These are phyloP conservation scores for Oreochromis spilurus DNA, from an alignment of 2,113 vertebrate species.

Conservation along the genomic window DNA sequence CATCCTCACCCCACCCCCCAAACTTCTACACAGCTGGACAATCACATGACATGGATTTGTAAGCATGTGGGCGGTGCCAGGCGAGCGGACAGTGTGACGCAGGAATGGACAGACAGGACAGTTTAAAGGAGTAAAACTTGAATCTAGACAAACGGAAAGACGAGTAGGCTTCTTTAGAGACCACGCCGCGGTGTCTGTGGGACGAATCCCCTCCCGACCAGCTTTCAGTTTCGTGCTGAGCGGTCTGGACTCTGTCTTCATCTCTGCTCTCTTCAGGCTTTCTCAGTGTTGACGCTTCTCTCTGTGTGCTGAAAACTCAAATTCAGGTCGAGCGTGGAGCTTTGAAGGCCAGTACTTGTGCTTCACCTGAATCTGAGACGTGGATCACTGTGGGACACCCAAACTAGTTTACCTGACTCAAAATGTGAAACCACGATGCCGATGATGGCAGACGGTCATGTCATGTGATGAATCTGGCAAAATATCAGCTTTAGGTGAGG, in stretches of 20 bases:
- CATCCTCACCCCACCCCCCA: neutral
- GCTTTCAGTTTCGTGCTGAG: slow-evolving; percentile 1
- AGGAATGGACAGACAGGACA: slow-evolving; percentile 7
- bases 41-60: slow-evolving; percentile 17
- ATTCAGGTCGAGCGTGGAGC: neutral
- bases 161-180: slow-evolving; percentile 15
- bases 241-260: neutral
- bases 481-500: neutral
- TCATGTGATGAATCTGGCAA: neutral
- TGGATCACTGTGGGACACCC: neutral
- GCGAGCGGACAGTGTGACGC: neutral
- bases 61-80: neutral
- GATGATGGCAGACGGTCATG: neutral
- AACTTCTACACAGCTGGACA: slow-evolving; percentile 41
- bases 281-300: neutral
- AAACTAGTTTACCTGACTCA: neutral
- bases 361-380: rapidly evolving
- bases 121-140: slow-evolving; percentile 43
- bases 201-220: neutral
- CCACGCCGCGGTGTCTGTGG: neutral
- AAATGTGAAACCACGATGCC: neutral
- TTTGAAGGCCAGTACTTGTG: neutral
- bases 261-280: neutral
- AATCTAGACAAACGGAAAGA: slow-evolving; percentile 39
- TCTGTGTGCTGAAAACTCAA: neutral